Evolutionary conservation across 2,797 vertebrate genomes (phyloP).

Genomic region (Bufotes viridis): DNA sequence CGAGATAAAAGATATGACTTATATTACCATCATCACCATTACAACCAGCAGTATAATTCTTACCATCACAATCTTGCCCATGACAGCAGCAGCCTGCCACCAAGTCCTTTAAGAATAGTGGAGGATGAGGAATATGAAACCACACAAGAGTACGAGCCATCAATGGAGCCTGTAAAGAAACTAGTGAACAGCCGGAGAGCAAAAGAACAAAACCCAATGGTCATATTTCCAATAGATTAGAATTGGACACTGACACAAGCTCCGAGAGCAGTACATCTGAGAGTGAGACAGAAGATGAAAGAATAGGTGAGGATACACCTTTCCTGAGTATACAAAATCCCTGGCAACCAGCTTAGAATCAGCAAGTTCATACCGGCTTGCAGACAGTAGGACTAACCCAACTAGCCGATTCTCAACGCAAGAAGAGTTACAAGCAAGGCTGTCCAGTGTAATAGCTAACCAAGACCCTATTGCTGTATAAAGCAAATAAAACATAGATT

Average conservation of each 20-base stretch:
- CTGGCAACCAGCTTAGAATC: constrained; percentile 73
- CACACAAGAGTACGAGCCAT: constrained; percentile 78
- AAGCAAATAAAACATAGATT: constrained; percentile 78
- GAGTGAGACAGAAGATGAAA: constrained; percentile 86
- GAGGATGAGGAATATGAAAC: constrained; percentile 84
- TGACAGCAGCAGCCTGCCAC: constrained; percentile 82
- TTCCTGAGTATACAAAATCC: constrained; percentile 83
- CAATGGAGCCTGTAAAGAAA: constrained; percentile 80
- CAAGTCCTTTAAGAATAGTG: constrained; percentile 83
- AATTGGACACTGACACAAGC: constrained; percentile 76
- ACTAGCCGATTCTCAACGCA: constrained; percentile 81
- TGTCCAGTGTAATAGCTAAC: constrained; percentile 82
- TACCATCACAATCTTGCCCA: constrained; percentile 87
- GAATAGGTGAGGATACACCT: constrained; percentile 82
- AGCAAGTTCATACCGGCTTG: constrained; percentile 75
- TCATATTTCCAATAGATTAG: constrained; percentile 75
- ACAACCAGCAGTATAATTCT: constrained; percentile 81
- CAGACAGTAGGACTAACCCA: constrained; percentile 91
- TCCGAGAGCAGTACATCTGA: constrained; percentile 83
- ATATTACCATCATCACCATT: constrained; percentile 79
- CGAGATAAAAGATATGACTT: constrained; percentile 78
- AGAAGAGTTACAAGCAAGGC: constrained; percentile 83
- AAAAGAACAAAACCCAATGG: constrained; percentile 82
- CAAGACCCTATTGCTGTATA: constrained; percentile 92
- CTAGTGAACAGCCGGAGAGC: constrained; percentile 76